Evolutionary conservation across 53 echinoderm and acorn worm genomes (phyloP).

Genomic region (Pentamera pediparva): DNA sequence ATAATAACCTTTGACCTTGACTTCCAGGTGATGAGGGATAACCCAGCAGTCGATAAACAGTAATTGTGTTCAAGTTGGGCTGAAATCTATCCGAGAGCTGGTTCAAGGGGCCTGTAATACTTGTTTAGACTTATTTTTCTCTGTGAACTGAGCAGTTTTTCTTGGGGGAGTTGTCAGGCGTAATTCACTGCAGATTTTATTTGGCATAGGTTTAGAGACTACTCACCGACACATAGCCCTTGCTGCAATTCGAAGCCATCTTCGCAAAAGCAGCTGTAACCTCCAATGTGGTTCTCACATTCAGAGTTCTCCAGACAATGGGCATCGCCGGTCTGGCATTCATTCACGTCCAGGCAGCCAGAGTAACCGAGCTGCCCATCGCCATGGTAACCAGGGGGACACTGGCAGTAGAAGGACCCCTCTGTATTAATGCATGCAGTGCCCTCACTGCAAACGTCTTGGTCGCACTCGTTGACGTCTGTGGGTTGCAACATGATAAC

Average conservation of each 20-base stretch:
- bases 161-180: too few species aligned
- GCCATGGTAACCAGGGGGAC: constrained; percentile 3
- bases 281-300: background rate
- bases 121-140: too few species aligned
- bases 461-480: constrained; percentile 8
- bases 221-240: constrained; percentile 7
- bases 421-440: constrained; percentile 1
- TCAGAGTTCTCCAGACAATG: background rate
- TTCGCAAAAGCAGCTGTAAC: background rate
- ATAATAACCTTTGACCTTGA: too few species aligned
- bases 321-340: background rate
- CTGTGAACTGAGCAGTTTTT: too few species aligned
- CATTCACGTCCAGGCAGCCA: constrained; percentile 3
- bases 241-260: background rate
- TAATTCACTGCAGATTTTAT: too few species aligned
- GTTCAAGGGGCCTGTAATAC: too few species aligned
- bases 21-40: too few species aligned
- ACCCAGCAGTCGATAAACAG: too few species aligned
- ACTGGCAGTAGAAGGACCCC: constrained; percentile 12
- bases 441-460: background rate
- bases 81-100: too few species aligned
- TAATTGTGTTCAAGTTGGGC: too few species aligned
- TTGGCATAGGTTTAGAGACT: too few species aligned
- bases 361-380: background rate
- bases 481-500: too few species aligned